Evolutionary conservation across 2,113 vertebrate species (phyloP), one percentile per base, ranked within the genome.

Genomic region (Micronycteris hirsuta): DNA sequence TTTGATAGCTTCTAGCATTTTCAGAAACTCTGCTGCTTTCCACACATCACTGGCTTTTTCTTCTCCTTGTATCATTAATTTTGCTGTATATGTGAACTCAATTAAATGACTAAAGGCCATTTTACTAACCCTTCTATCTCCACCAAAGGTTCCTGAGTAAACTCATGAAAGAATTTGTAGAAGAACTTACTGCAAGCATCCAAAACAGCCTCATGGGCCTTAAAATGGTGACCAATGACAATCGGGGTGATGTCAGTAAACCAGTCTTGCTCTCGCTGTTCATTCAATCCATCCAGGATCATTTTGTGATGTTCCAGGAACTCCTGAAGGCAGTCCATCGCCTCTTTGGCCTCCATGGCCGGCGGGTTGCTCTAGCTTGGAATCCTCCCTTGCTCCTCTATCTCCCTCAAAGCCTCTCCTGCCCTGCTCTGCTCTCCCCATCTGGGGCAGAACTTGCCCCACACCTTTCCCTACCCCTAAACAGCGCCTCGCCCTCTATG

Each of bases 121-220:
- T 97, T 99, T 99, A 98, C 99, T 99, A 89, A 99, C 99, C 99
- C 99, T 99, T 99, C 99, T 97, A 99, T 99, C 97, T 99, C 99
- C 96, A 99, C 99, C 95, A 99, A 98, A 38, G 99, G 99, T 96
- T 99, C 99, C 97, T 99, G 99, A 95, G 99, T 99, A 97, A 99
- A 99, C 97, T 99, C 99, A 86, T 99, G 99, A 97, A 99, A 99
- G 98, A 99, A 99, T 97, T 99, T 99, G 98, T 99, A 98, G 98
- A 99, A 99, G 98, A 99, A 99, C 97, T 99, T 99, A 98, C 99
- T 99, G 98, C 99, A 99, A 82, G 99, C 99, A 96, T 99, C 99
- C 98, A 99, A 98, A 95, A 99, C 99, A 83, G 99, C 99, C 98
- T 99, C 99, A 98, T 99, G 99, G 74, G 99, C 99, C 98, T 99